phyloP scores from a whole-genome alignment of 2,888 invertebrate genomes.

The Sericinus montela region DNA sequence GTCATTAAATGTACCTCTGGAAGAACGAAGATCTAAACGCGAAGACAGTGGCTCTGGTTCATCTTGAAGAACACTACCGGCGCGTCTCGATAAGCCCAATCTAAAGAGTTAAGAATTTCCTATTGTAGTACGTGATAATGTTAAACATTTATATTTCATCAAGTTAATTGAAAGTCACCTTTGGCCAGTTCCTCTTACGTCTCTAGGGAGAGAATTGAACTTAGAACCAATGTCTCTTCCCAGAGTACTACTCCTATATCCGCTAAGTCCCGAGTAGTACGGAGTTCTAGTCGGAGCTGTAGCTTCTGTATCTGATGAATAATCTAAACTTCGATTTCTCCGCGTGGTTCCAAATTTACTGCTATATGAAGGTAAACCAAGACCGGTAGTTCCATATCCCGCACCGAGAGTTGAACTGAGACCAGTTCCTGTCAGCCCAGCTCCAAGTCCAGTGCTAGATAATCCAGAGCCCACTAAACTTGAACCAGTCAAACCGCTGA shows the following conservation, averaged over 20 bases:
- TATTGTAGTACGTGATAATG: neutral
- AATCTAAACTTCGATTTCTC: conserved; percentile 90
- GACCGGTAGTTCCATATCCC: conserved; percentile 62
- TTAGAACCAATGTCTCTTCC: conserved; percentile 82
- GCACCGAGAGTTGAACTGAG: conserved; percentile 57
- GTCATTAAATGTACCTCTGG: conserved; percentile 51
- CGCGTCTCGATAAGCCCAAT: conserved; percentile 61
- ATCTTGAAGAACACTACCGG: conserved; percentile 69
- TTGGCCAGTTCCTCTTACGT: conserved; percentile 80
- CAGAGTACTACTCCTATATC: conserved; percentile 71
- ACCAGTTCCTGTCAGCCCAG: conserved; percentile 58
- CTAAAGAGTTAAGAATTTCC: conserved; percentile 30
- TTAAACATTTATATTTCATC: neutral
- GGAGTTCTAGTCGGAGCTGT: conserved; percentile 87
- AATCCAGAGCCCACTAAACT: conserved; percentile 62
- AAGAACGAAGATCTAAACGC: conserved; percentile 71
- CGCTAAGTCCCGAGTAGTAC: conserved; percentile 83
- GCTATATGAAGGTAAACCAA: conserved; percentile 66
- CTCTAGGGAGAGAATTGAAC: conserved; percentile 86
- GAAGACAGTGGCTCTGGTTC: conserved; percentile 72
- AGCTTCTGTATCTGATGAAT: conserved; percentile 98
- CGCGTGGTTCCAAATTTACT: conserved; percentile 82
- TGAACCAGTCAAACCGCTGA: conserved; percentile 69
- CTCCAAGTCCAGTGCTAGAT: conserved; percentile 59
- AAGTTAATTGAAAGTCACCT: conserved; percentile 53